Evolutionary conservation across 2,797 vertebrate genomes (phyloP).

Genomic region (Myotis vivesi): DNA sequence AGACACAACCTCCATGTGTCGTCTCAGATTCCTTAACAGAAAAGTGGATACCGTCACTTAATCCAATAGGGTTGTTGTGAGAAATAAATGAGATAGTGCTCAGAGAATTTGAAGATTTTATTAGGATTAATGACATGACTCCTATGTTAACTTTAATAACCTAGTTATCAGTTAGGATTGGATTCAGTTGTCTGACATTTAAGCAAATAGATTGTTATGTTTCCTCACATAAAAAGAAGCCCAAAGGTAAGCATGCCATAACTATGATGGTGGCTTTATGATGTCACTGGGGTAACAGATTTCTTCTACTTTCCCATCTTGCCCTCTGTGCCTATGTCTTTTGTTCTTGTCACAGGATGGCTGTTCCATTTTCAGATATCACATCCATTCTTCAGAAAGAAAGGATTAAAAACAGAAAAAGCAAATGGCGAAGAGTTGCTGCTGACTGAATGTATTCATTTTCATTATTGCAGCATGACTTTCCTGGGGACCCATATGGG

Average conservation of each 20-base stretch:
- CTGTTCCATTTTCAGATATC: not conserved
- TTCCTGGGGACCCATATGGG: not conserved
- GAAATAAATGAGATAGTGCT: not conserved
- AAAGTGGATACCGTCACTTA: not conserved
- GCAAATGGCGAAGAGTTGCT: not conserved
- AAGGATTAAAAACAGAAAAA: not conserved
- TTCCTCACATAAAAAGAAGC: not conserved
- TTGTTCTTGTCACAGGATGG: not conserved
- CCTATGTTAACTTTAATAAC: not conserved
- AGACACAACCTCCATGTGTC: not conserved
- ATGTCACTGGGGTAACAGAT: fast-evolving
- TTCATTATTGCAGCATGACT: not conserved
- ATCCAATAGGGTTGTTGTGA: not conserved
- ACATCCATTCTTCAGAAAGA: not conserved
- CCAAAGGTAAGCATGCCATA: not conserved
- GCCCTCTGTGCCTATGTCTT: not conserved
- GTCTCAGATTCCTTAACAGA: not conserved
- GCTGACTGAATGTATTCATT: not conserved
- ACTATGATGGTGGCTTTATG: fast-evolving
- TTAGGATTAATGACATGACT: not conserved
- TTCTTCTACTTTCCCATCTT: not conserved
- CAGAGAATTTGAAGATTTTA: not conserved
- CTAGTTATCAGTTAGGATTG: not conserved
- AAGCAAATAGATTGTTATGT: not conserved
- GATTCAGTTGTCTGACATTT: not conserved